Evolutionary conservation across 2,113 vertebrate genomes (phyloP), one percentile per base, ranked within the genome.

Genomic region (Aythya baeri): DNA sequence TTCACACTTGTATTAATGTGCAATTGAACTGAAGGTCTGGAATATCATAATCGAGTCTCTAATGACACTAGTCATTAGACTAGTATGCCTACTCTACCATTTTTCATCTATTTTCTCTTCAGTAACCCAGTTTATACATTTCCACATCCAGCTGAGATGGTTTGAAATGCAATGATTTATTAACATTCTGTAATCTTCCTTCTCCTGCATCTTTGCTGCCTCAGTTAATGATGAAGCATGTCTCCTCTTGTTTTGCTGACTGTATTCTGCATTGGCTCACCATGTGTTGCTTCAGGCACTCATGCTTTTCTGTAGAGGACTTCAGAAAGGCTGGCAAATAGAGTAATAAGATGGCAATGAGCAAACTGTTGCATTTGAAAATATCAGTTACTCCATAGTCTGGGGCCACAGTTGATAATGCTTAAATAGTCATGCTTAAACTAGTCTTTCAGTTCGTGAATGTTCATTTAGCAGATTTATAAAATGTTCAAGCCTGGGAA

Each of bases 141-240:
- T 78, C 61, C 20, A 31, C 4, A 6, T 71, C 27, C 17, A 59
- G 2, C 13, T 41, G 66, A 57, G 26, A 7, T 46, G 49, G 11
- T 55, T 91, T 89, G 41, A 91, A 83, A 54, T 18, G 36, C 0
- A 1, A 4, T 43, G 62, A 17, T 58, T 62, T 68, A 20, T 65
- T 77, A 73, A 38, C 17, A 22, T 75, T 65, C 22, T 46, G 8
- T 59, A 55, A n/a, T 81, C 41, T 43, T 82, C 63, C 41, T 92
- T 89, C 67, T 72, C 25, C 31, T 7, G 1, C 43, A 29, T 38
- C 36, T 66, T 10, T 73, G 41, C 41, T 91, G 65, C 73, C 66
- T 63, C 68, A 1, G 1, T 26, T 75, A 11, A 0, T 2, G 58
- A 7, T 8, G 17, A 26, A 38, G 17, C 0, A 0, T 25, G 17